Percentiles rank a stretch among this genome's conserved stretches.
Conservation (phyloP, 1,140 invertebrate species). For the Frieseomelitta varia region DNA sequence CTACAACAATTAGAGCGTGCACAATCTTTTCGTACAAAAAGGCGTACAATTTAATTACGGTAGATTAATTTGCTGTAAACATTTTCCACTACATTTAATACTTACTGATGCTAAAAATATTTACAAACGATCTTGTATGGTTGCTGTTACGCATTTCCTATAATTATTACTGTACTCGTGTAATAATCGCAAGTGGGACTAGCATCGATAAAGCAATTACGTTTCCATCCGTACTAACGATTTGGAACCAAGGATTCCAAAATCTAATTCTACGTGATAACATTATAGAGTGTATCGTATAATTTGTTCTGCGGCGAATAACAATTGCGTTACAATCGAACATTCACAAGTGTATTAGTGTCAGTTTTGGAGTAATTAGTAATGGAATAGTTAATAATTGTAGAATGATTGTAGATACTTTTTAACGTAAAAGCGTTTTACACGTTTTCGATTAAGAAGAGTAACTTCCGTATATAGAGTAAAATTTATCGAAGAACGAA, state of each 20-base stretch:
- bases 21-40: constrained; percentile 48
- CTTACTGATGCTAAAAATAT: constrained; percentile 31
- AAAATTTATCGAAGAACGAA: not conserved
- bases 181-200: not conserved
- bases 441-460: not conserved
- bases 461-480: not conserved
- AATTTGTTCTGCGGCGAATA: not conserved
- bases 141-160: not conserved
- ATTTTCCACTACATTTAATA: constrained; percentile 45
- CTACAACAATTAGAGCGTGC: constrained; percentile 31
- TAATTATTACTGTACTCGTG: not conserved
- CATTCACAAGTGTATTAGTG: not conserved
- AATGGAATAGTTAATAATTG: too few relatives aligned
- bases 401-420: too few relatives aligned
- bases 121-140: constrained; percentile 1
- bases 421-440: too few relatives aligned
- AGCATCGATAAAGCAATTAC: too few relatives aligned
- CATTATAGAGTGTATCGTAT: not conserved
- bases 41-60: constrained; percentile 39
- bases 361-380: too few relatives aligned
- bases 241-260: not conserved
- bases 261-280: not conserved
- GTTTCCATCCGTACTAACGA: not conserved
- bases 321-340: not conserved
- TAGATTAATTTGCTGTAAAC: constrained; percentile 42